A percentile compares a stretch with the other conserved stretches of the same genome.
Evolutionary conservation across 1,140 invertebrate genomes (phyloP).

Genomic region (Ctenoplectra terminalis): DNA sequence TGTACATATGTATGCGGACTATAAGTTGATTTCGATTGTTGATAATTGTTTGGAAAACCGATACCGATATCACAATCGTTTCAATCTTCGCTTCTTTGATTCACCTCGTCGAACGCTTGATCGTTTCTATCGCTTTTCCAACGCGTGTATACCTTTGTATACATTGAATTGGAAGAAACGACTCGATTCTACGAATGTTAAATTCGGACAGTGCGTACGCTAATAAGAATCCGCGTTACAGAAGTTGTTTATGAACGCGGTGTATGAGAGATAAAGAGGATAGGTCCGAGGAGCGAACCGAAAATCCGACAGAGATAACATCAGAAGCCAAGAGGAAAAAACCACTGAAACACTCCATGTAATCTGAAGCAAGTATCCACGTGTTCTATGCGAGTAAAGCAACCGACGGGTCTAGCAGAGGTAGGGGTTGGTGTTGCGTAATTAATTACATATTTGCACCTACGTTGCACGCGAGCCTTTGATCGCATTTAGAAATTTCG

Average conservation of each 20-base stretch:
- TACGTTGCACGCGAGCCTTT: neutral
- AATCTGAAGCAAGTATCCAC: constrained; percentile 31
- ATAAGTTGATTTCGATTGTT: too few species aligned
- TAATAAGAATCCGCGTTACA: constrained; percentile 40
- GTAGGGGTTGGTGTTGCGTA: neutral
- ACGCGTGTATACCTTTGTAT: neutral
- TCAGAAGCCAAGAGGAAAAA: neutral
- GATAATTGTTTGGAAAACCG: too few species aligned
- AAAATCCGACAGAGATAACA: neutral
- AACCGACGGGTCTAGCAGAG: neutral
- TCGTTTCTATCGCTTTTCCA: neutral
- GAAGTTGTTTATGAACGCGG: neutral
- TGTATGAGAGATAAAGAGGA: neutral
- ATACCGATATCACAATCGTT: too few species aligned
- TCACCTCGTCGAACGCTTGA: neutral
- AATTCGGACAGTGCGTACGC: constrained; percentile 33
- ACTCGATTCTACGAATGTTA: constrained; percentile 17
- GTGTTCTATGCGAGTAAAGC: neutral
- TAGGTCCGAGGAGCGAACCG: neutral
- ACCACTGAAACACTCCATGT: neutral
- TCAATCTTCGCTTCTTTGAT: too few species aligned
- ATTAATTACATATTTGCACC: constrained; percentile 15
- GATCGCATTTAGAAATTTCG: neutral
- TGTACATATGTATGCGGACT: too few species aligned
- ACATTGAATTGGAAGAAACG: constrained; percentile 7